Base-by-base conservation (phyloP, 2,797 vertebrate genomes). In the Labeo calbasu region DNA sequence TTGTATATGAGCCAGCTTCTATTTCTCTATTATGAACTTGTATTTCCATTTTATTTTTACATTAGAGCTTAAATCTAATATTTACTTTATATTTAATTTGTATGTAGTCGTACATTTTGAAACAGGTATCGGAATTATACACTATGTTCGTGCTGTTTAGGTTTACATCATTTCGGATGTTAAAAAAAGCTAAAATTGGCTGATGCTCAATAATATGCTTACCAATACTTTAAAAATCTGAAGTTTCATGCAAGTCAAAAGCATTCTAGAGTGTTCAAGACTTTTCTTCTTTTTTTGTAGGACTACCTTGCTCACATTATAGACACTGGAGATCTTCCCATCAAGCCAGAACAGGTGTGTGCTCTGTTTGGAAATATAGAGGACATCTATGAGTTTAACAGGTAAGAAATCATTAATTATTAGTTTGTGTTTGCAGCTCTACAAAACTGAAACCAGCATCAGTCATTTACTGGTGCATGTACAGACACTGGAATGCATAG, bases 291-390 rank as follows among this genome's bases (percentile, higher is more conserved):
- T 10, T 79, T 10, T 83, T 83, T 75, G 12, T 86, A 99, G 97
- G 97, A 97, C 84, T 98, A 99, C 88, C 93, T 99, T 87, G 93
- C 96, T 76, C 96, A 96, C 90, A 97, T 99, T 92, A 99, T 99
- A 0, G 98, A 99, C 0, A 93, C 94, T 0, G 88, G 88, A 0
- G 95, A 95, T 36, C 92, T 97, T 0, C 91, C 93, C 0, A 94
- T 98, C 88, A 90, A 89, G 3, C 97, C 97, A 0, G 97, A 98
- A 86, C 96, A 97, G 93, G 98, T 99, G 85, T 96, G 96, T 1
- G 93, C 95, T 7, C 96, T 99, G 70, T 99, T 99, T 0, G 98
- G 98, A 70, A 99, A 99, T 94, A 99, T 99, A 0, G 97, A 99
- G 90, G 97, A 95, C 92, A 98, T 99, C 91, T 99, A 99, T 0